Percentiles rank a stretch among this genome's conserved stretches.
These are phyloP conservation scores for Bedellia somnulentella DNA, from an alignment of 2,888 invertebrate genomes.

Conservation along the genomic window DNA sequence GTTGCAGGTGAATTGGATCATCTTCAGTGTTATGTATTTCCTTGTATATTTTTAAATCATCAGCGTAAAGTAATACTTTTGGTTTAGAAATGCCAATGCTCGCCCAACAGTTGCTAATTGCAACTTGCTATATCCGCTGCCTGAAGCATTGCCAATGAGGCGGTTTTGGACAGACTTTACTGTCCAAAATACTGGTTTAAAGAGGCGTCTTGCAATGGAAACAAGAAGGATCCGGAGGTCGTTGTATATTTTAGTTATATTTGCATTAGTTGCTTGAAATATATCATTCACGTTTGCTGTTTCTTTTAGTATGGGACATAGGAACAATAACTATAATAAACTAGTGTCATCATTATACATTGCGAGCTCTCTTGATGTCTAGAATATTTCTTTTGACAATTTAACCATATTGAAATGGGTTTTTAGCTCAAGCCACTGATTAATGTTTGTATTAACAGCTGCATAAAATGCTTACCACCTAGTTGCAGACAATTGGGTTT, in stretches of 20 bases:
- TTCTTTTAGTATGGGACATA: conserved; percentile 6
- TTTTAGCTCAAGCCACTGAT: conserved; percentile 1
- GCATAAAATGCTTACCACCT: conserved; percentile 2
- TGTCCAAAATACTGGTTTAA: conserved; percentile 11
- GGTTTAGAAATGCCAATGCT: no score
- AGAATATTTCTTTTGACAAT: not conserved
- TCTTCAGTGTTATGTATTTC: no score
- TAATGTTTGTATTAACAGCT: conserved; percentile 1
- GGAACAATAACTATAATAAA: conserved; percentile 9
- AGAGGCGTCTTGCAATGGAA: conserved; percentile 8
- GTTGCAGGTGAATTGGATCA: no score
- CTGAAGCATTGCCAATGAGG: conserved; percentile 6
- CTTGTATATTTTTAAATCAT: no score
- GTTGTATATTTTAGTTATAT: conserved; percentile 9
- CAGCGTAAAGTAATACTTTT: no score
- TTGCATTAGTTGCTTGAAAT: conserved; percentile 10
- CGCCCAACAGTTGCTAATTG: conserved; percentile 10
- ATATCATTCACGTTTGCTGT: conserved; percentile 4
- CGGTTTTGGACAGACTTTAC: conserved; percentile 7
- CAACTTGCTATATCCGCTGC: conserved; percentile 10
- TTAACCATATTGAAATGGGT: not conserved
- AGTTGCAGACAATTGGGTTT: conserved; percentile 2
- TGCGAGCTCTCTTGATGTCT: conserved; percentile 2
- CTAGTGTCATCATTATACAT: conserved; percentile 10
- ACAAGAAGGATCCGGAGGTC: conserved; percentile 7